Conservation (phyloP, 1,140 invertebrate species). For the Druon quercuslanigerum region DNA sequence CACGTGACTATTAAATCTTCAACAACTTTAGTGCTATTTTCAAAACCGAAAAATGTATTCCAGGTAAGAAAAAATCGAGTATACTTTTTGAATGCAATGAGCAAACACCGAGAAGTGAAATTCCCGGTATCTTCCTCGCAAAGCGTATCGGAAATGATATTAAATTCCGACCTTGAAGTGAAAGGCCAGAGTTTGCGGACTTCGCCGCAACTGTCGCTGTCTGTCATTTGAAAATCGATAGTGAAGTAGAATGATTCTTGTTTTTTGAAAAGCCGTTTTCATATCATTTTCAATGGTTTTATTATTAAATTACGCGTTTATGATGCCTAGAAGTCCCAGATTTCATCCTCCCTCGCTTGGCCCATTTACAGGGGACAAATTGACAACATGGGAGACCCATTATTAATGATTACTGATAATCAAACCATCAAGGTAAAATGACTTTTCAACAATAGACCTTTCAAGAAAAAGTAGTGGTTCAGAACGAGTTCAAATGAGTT, state of each 20-base stretch:
- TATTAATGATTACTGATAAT: not conserved
- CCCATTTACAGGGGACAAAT: not conserved
- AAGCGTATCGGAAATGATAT: not conserved
- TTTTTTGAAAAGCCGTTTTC: not conserved
- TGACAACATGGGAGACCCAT: too few species aligned
- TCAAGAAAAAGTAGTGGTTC: too few species aligned
- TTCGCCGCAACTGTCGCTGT: not conserved
- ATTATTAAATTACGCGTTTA: not conserved
- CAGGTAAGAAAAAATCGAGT: not conserved
- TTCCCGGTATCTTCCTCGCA: not conserved
- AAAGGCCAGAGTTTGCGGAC: not conserved
- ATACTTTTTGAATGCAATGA: not conserved
- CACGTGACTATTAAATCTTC: conserved; percentile 9
- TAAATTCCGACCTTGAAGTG: not conserved
- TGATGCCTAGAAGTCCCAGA: not conserved
- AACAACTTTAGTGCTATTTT: not conserved
- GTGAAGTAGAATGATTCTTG: conserved; percentile 1
- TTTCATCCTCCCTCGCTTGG: not conserved
- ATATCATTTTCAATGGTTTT: not conserved
- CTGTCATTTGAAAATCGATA: conserved; percentile 8
- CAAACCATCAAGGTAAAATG: not conserved
- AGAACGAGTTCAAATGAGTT: too few species aligned
- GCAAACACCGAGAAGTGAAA: not conserved
- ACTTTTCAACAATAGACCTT: too few species aligned
- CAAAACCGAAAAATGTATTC: not conserved